Evolutionary conservation across 2,113 vertebrate species (phyloP).

Genomic region (Pyrgilauda ruficollis): DNA sequence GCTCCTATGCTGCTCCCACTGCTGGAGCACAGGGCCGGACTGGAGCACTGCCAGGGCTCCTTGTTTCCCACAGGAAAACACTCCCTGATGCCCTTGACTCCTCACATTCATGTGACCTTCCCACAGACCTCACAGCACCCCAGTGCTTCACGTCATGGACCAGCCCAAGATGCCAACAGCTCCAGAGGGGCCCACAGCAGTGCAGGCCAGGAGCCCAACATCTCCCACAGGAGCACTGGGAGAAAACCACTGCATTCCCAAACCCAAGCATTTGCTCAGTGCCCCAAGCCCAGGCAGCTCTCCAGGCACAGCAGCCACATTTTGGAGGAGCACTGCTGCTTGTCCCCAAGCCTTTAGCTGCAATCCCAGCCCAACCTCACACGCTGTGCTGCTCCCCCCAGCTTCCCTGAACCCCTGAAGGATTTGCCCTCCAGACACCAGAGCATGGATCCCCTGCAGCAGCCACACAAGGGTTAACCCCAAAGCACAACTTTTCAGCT

Average conservation of each 20-base stretch:
- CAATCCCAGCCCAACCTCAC: neutral
- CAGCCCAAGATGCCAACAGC: neutral
- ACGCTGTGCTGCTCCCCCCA: neutral
- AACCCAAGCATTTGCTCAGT: neutral
- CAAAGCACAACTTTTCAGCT: neutral
- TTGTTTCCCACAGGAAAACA: neutral
- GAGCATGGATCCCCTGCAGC: neutral
- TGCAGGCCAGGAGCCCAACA: neutral
- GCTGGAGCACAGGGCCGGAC: neutral
- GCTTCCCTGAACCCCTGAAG: neutral
- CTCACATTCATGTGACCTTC: neutral
- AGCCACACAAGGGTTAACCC: neutral
- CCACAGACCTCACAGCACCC: neutral
- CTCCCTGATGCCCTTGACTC: neutral
- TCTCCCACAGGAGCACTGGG: neutral
- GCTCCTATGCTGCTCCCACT: accelerated
- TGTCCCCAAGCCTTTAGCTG: neutral
- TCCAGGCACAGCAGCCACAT: neutral
- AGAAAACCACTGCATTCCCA: neutral
- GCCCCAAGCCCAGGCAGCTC: neutral
- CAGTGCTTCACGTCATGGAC: accelerated
- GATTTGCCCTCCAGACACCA: accelerated
- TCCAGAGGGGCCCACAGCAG: neutral
- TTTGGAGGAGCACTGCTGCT: neutral
- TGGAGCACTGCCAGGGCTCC: neutral